Conservation (phyloP, 2,113 vertebrate species). For the Phodopus roborovskii region DNA sequence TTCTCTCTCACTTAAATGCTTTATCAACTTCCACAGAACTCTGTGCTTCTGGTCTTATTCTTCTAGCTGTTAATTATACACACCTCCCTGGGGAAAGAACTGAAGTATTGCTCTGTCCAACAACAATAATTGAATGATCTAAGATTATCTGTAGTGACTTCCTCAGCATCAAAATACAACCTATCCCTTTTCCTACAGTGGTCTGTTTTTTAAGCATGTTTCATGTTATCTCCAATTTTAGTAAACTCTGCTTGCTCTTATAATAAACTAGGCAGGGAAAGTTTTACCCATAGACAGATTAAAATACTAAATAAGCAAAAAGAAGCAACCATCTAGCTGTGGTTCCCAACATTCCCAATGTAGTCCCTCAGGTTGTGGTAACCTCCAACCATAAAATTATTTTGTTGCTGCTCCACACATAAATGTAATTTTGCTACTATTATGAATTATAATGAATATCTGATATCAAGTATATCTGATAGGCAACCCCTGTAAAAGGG, state of each 20-base stretch:
- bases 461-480: no score
- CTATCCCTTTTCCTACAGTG: slow-evolving; percentile 92
- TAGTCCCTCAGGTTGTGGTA: no score
- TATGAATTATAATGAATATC: no score
- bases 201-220: slow-evolving; percentile 89
- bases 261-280: slow-evolving; percentile 89
- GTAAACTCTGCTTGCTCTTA: slow-evolving; percentile 87
- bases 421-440: no score
- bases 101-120: not conserved
- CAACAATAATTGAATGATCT: not conserved
- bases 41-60: not conserved
- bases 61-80: accelerated
- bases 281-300: slow-evolving; percentile 89
- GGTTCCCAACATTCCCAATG: no score
- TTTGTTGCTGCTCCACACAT: no score
- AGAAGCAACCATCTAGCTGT: no score
- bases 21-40: not conserved
- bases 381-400: no score
- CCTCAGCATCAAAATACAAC: slow-evolving; percentile 79
- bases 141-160: not conserved
- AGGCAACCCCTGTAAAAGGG: no score
- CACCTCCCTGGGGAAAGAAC: not conserved
- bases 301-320: not conserved
- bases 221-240: slow-evolving; percentile 89
- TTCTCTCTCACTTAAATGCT: not conserved